A percentile compares a stretch with the other conserved stretches of the same genome.
These are phyloP conservation scores for Elgonia sp. DNA, from an alignment of 2,888 invertebrate genomes.

Conservation along the genomic window DNA sequence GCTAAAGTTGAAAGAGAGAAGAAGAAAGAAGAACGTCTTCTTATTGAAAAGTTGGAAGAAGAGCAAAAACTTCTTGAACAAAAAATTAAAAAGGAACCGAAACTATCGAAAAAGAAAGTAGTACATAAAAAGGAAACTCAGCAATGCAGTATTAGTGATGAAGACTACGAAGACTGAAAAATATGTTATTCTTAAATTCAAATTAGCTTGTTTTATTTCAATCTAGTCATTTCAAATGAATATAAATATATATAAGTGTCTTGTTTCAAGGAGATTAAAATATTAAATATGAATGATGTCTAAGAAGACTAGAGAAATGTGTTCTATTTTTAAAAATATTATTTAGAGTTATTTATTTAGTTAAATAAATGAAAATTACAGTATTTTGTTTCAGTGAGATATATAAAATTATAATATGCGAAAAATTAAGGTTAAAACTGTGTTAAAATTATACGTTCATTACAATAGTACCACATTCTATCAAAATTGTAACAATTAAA, in stretches of 20 bases:
- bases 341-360: neutral
- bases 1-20: slow-evolving; percentile 35
- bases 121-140: slow-evolving; percentile 6
- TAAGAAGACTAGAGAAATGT: too few relatives aligned
- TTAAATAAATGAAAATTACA: neutral
- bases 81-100: slow-evolving; percentile 23
- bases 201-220: neutral
- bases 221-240: slow-evolving; percentile 4
- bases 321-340: too few relatives aligned
- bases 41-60: slow-evolving; percentile 21
- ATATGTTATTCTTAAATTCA: neutral
- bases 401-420: neutral
- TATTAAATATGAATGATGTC: neutral
- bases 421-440: slow-evolving; percentile 2
- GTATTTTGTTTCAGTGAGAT: slow-evolving; percentile 16
- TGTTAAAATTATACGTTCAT: neutral
- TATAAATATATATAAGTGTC: slow-evolving; percentile 7
- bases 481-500: neutral
- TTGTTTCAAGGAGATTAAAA: slow-evolving; percentile 19
- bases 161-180: slow-evolving; percentile 32
- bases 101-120: slow-evolving; percentile 6
- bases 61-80: slow-evolving; percentile 28
- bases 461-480: neutral
- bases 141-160: slow-evolving; percentile 20
- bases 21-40: slow-evolving; percentile 34